These are phyloP conservation scores for Xenopus tropicalis DNA, from an alignment of 2,113 vertebrate species.

Conservation along the genomic window UCB_Xtro_10.0 CM004443.2:191647501-191648000, in stretches of 20 bases:
- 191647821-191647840: too few relatives aligned
- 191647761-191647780: slow-evolving; percentile 1
- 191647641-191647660: not conserved
- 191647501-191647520: slow-evolving; percentile 34
- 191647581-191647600: not conserved
- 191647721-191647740: not conserved
- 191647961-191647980: too few relatives aligned
- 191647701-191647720: slow-evolving; percentile 32
- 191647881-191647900: too few relatives aligned
- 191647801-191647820: too few relatives aligned
- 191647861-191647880: too few relatives aligned
- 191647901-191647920: too few relatives aligned
- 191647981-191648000: too few relatives aligned
- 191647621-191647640: not conserved
- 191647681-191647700: not conserved
- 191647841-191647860: too few relatives aligned
- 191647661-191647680: slow-evolving; percentile 24
- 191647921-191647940: too few relatives aligned
- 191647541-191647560: slow-evolving; percentile 8
- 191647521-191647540: slow-evolving; percentile 7
- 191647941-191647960: too few relatives aligned
- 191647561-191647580: slow-evolving; percentile 4
- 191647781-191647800: not conserved
- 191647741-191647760: not conserved
- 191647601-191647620: slow-evolving; percentile 3